phyloP scores from a whole-genome alignment of 2,113 vertebrate species.

The Toxotes jaculatrix region DNA sequence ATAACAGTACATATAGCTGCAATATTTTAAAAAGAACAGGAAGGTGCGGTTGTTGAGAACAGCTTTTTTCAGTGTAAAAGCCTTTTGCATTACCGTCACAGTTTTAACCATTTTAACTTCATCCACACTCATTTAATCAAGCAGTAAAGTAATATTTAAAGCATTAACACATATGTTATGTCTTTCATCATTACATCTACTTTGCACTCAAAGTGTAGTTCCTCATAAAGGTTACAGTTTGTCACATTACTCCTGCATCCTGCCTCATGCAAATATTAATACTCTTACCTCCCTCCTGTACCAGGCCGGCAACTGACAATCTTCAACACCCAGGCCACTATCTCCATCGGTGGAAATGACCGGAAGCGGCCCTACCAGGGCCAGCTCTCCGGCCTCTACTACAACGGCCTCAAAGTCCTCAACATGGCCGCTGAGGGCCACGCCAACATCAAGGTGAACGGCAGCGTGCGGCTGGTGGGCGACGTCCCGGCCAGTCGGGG shows the following conservation, averaged over 20 bases:
- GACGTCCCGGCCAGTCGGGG: conserved; percentile 92
- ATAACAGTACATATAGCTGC: conserved; percentile 22
- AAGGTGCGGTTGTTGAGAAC: neutral
- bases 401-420: conserved; percentile 97
- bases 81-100: conserved; percentile 29
- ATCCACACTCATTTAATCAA: conserved; percentile 21
- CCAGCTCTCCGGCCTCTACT: conserved; percentile 98
- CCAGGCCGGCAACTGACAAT: conserved; percentile 97
- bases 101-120: conserved; percentile 25
- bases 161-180: conserved; percentile 1
- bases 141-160: conserved; percentile 12
- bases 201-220: neutral
- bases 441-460: conserved; percentile 95
- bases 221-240: neutral
- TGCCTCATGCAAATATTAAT: neutral
- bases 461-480: conserved; percentile 95
- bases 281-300: conserved; percentile 2
- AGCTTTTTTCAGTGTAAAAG: conserved; percentile 26
- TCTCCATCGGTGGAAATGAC: conserved; percentile 96
- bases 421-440: conserved; percentile 98
- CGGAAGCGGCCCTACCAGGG: conserved; percentile 97
- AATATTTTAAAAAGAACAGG: conserved; percentile 18
- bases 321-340: conserved; percentile 99
- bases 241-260: neutral
- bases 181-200: conserved; percentile 4